Base-by-base conservation (phyloP, 2,888 invertebrate genomes). In the Caenorhabditis afra region DNA sequence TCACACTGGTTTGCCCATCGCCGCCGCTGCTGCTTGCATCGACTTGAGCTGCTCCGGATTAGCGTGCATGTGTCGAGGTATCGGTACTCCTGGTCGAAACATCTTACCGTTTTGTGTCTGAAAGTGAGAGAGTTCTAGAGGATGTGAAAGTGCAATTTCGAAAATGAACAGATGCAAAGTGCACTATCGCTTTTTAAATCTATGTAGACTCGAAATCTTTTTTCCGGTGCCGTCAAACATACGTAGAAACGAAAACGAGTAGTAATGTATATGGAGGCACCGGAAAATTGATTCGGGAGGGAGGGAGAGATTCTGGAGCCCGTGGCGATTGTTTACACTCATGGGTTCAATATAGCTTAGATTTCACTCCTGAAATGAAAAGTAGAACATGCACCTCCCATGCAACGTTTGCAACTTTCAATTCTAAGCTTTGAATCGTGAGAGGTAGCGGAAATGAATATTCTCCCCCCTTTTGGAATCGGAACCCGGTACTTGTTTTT, bases 261-360 rank as follows among this genome's bases (percentile, higher is more conserved):
- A 58, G 45, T 44, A 23, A 45, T 22, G 20, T 41, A 41, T 57
- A 41, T 41, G 41, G 20, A 57, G 12, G 16, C 18, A 22, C 14
- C 20, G 29, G 29, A 7, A 29, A 22, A 57, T 57, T 41, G 57
- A 57, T 62, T 49, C 35, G n/a, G 58, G 44, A 58, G 50, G 8
- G 3, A 23, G 29, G n/a, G 53, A 70, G 37, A 59, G 53, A 53
- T 47, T 62, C 37, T 23, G 35, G 49, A 47, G 47, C 7, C 59
- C 20, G 10, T 52, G 35, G 45, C 61, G 62, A 71, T 62, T 71
- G 62, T 71, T 71, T 71, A 71, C 71, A 62, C 71, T 64, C 49
- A 20, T 55, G 23, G 62, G 57, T 50, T 49, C 49, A 20, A 57
- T 71, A 57, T 57, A 62, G 55, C 62, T 71, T 71, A 45, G 62